Percentiles rank a stretch among this genome's conserved stretches.
phyloP scores from a whole-genome alignment of 2,888 invertebrate genomes.

The Danaus chrysippus region DNA sequence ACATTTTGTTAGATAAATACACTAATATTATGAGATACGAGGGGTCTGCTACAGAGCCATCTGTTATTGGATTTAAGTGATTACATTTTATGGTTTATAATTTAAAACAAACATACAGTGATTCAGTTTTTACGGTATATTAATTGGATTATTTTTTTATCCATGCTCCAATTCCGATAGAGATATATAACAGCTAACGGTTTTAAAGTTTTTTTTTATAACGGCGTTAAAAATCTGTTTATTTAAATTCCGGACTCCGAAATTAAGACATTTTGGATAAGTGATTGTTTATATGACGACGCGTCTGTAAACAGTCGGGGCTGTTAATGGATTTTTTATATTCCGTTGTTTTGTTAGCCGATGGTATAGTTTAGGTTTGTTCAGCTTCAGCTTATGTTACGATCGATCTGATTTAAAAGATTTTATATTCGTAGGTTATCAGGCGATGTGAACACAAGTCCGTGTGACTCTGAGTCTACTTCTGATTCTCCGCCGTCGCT shows the following conservation, averaged over 20 bases:
- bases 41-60: constrained; percentile 45
- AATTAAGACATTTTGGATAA: constrained; percentile 53
- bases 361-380: constrained; percentile 39
- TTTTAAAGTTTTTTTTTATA: constrained; percentile 26
- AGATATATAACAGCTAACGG: constrained; percentile 15
- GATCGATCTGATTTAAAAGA: not conserved
- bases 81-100: constrained; percentile 61
- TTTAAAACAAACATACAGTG: constrained; percentile 57
- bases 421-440: constrained; percentile 54
- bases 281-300: constrained; percentile 47
- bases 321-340: constrained; percentile 47
- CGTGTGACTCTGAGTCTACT: constrained; percentile 81
- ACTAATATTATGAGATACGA: constrained; percentile 46
- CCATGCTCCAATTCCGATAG: constrained; percentile 25
- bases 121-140: constrained; percentile 48
- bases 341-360: constrained; percentile 43
- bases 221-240: constrained; percentile 29
- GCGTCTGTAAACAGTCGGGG: constrained; percentile 43
- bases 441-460: constrained; percentile 73
- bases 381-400: constrained; percentile 19
- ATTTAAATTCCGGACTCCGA: constrained; percentile 42
- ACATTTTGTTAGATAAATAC: constrained; percentile 66
- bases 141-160: constrained; percentile 57
- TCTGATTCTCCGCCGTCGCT: constrained; percentile 79
- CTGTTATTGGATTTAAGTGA: constrained; percentile 60